Conservation (phyloP, 2,113 vertebrate genomes). For the Andinoacara biseriatus region DNA sequence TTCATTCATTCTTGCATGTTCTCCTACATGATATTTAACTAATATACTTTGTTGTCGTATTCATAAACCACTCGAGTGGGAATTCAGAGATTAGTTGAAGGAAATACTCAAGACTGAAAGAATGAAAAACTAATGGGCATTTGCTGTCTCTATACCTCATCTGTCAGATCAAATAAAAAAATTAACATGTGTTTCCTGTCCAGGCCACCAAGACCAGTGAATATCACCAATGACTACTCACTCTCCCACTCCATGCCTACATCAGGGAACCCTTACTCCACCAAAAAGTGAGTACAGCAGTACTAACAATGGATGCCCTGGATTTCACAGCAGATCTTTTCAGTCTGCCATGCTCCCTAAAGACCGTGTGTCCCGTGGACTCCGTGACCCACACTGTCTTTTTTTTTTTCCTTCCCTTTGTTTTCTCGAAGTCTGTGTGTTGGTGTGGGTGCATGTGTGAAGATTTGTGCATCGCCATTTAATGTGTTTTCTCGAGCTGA, state of each 20-base stretch:
- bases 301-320: constrained; percentile 53
- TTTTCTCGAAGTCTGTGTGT: constrained; percentile 10
- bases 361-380: constrained; percentile 23
- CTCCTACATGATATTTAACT: background rate
- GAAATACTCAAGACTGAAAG: constrained; percentile 5
- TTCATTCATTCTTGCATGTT: constrained; percentile 30
- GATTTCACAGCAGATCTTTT: constrained; percentile 54
- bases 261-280: constrained; percentile 97
- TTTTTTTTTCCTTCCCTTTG: constrained; percentile 38
- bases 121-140: background rate
- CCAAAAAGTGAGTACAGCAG: constrained; percentile 89
- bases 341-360: constrained; percentile 32
- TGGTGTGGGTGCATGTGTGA: constrained; percentile 1
- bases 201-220: constrained; percentile 96
- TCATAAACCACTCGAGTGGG: background rate
- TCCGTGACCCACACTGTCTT: constrained; percentile 51
- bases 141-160: background rate
- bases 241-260: constrained; percentile 96
- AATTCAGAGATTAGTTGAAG: background rate
- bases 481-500: constrained; percentile 76
- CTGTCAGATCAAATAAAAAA: background rate
- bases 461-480: constrained; percentile 37
- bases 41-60: background rate
- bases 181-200: constrained; percentile 34
- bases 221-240: constrained; percentile 91